phyloP scores from a whole-genome alignment of 2,113 vertebrate species.

The Mus musculus region DNA sequence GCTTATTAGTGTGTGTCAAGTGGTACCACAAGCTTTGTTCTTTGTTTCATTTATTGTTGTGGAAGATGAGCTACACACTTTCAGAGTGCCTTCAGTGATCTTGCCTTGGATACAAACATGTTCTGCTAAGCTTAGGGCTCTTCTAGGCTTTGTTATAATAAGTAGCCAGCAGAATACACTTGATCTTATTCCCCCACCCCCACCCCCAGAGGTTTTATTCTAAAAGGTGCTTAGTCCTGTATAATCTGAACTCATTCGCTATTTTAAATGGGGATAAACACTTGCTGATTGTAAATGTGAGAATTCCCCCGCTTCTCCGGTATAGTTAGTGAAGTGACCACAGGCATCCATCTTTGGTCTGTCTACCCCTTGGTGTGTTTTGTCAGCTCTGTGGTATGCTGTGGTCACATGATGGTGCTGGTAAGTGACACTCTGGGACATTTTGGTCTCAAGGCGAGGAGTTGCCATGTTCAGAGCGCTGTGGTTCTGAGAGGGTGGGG shows the following conservation, averaged over 20 bases:
- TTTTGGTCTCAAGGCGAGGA: background rate
- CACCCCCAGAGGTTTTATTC: conserved; percentile 38
- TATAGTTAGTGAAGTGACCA: rapidly evolving
- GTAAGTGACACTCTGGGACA: background rate
- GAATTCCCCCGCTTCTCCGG: background rate
- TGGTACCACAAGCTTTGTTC: background rate
- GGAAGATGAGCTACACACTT: conserved; percentile 22
- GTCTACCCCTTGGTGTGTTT: background rate
- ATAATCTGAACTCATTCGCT: background rate
- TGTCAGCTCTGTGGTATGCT: rapidly evolving
- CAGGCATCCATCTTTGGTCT: background rate
- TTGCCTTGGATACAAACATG: conserved; percentile 37
- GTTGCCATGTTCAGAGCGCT: background rate
- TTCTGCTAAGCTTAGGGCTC: background rate
- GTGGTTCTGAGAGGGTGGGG: conserved; percentile 31
- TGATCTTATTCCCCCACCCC: background rate
- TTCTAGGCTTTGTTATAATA: conserved; percentile 24
- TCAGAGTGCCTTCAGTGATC: conserved; percentile 41
- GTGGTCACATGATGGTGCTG: background rate
- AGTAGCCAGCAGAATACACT: conserved; percentile 17
- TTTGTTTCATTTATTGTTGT: conserved; percentile 45
- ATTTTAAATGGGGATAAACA: background rate
- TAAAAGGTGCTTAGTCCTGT: conserved; percentile 23
- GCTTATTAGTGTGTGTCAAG: background rate
- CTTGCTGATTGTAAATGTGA: background rate